A percentile compares a stretch with the other conserved stretches of the same genome.
Evolutionary conservation across 2,888 invertebrate genomes (phyloP).

Genomic region (Crepidodera aurea): DNA sequence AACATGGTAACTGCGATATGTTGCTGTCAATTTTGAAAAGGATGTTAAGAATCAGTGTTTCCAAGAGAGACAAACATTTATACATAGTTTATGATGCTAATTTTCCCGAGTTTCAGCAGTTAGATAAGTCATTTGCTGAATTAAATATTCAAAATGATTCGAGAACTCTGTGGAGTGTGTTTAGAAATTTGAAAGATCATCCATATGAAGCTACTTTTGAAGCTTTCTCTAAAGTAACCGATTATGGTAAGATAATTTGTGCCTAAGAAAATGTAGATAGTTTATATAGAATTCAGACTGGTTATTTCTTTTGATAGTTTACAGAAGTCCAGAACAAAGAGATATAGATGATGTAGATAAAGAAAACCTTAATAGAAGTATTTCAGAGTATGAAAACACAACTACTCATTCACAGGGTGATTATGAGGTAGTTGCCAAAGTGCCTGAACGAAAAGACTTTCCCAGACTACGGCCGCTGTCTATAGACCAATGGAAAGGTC

Average conservation of each 20-base stretch:
- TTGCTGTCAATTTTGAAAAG: conserved; percentile 72
- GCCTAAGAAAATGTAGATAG: too few species aligned
- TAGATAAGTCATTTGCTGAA: conserved; percentile 88
- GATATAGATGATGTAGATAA: conserved; percentile 71
- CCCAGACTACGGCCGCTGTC: conserved; percentile 78
- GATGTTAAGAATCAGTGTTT: conserved; percentile 71
- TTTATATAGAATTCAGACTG: too few species aligned
- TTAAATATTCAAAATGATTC: conserved; percentile 81
- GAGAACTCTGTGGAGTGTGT: conserved; percentile 72
- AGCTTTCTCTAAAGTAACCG: conserved; percentile 86
- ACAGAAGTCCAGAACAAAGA: conserved; percentile 70
- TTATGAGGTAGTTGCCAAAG: conserved; percentile 75
- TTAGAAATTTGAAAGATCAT: conserved; percentile 69
- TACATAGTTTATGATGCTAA: conserved; percentile 77
- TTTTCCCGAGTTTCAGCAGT: conserved; percentile 70
- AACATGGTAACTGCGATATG: conserved; percentile 84
- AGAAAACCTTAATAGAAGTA: conserved; percentile 69
- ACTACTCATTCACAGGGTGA: conserved; percentile 70
- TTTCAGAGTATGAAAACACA: conserved; percentile 61
- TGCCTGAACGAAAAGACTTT: conserved; percentile 72
- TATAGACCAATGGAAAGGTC: conserved; percentile 81
- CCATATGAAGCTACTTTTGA: conserved; percentile 87
- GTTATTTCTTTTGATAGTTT: conserved; percentile 63
- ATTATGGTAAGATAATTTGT: conserved; percentile 68
- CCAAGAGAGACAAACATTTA: conserved; percentile 75